These are phyloP conservation scores for Perca flavescens DNA, from an alignment of 2,113 vertebrate species.

Conservation along the genomic window DNA sequence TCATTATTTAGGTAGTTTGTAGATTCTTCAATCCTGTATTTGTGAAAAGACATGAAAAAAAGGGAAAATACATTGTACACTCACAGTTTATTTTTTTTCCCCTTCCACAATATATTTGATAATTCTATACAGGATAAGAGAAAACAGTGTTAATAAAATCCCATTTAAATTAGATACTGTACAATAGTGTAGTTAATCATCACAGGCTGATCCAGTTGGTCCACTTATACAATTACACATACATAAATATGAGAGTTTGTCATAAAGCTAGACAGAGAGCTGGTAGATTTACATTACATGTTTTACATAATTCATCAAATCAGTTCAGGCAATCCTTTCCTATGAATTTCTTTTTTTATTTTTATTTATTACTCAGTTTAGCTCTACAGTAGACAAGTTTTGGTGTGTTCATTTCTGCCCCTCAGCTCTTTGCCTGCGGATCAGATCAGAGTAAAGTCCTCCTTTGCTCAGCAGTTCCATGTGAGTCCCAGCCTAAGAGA, in stretches of 20 bases:
- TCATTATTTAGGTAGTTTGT: not conserved
- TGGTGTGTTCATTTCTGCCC: constrained; percentile 71
- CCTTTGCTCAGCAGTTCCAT: constrained; percentile 87
- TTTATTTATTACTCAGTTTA: not conserved
- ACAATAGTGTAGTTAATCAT: constrained; percentile 42
- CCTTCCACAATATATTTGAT: constrained; percentile 6
- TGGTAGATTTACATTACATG: constrained; percentile 36
- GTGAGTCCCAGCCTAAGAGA: constrained; percentile 88
- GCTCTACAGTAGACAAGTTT: constrained; percentile 25
- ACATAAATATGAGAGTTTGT: constrained; percentile 9
- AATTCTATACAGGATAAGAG: constrained; percentile 43
- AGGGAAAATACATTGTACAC: not conserved
- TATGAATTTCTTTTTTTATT: constrained; percentile 1
- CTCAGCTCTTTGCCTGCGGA: constrained; percentile 88
- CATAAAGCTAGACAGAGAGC: constrained; percentile 12
- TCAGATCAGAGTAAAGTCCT: constrained; percentile 91
- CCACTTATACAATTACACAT: constrained; percentile 24
- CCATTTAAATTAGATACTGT: constrained; percentile 28
- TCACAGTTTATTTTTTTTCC: constrained; percentile 32
- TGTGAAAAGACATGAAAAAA: not conserved
- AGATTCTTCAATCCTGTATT: not conserved
- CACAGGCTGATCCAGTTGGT: constrained; percentile 52
- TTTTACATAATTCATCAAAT: constrained; percentile 19
- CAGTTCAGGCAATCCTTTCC: not conserved
- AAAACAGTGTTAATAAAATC: constrained; percentile 1